A percentile compares a stretch with the other conserved stretches of the same genome.
These are phyloP conservation scores for Taeniopygia guttata DNA, from an alignment of 2,797 vertebrate genomes.

Conservation along the genomic window DNA sequence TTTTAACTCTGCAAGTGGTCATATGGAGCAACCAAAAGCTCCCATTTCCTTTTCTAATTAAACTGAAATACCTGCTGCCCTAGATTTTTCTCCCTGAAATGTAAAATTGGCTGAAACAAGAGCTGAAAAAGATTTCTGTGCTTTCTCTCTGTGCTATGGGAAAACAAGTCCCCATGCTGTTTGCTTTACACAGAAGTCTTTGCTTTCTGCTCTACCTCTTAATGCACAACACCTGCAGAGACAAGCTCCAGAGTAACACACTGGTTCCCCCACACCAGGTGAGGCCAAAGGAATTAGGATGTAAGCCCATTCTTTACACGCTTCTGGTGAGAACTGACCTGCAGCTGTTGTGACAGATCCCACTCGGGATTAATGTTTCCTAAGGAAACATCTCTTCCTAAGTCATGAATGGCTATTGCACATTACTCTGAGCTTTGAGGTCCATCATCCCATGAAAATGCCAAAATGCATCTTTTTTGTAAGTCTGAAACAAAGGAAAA, in stretches of 20 bases:
- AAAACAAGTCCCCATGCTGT: not conserved
- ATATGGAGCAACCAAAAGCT: not conserved
- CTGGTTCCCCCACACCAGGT: not conserved
- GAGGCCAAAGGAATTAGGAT: not conserved
- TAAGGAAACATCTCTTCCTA: fast-evolving
- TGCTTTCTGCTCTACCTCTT: not conserved
- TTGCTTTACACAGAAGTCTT: not conserved
- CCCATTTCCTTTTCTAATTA: not conserved
- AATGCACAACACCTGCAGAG: not conserved
- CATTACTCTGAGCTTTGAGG: not conserved
- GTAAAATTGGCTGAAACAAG: not conserved
- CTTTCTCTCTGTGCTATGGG: not conserved
- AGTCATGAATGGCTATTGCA: not conserved
- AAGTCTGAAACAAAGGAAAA: not conserved
- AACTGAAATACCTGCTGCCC: not conserved
- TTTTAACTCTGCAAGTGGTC: not conserved
- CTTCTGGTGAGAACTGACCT: not conserved
- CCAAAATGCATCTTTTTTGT: not conserved
- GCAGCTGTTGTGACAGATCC: not conserved
- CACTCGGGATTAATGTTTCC: not conserved
- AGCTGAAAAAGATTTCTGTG: not conserved
- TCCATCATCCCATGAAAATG: not conserved
- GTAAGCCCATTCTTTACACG: not conserved
- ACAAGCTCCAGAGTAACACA: not conserved
- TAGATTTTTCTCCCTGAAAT: not conserved